These are phyloP conservation scores for Apotomis capreana DNA, from an alignment of 2,888 invertebrate genomes.

Conservation along the genomic window DNA sequence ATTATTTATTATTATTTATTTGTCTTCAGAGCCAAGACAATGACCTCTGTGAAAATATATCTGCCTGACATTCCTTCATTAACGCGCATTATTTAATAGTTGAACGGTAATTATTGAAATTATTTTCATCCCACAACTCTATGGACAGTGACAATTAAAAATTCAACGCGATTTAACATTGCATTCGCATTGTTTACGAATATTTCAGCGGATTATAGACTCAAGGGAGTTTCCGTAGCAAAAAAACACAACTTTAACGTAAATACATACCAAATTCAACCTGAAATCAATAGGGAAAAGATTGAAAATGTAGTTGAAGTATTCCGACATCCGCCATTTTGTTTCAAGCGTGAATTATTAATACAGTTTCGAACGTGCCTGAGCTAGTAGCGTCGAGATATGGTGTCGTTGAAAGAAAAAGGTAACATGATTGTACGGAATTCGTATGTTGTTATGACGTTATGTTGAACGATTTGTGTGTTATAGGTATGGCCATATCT, in stretches of 20 bases:
- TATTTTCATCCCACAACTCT: constrained; percentile 13
- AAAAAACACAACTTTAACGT: background rate
- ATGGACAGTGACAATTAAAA: constrained; percentile 18
- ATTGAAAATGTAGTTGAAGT: background rate
- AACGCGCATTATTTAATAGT: constrained; percentile 24
- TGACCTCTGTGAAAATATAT: background rate
- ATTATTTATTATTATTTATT: too few species aligned
- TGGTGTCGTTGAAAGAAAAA: background rate
- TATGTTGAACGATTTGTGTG: background rate
- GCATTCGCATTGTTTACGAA: constrained; percentile 30
- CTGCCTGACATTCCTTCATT: background rate
- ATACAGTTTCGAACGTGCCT: constrained; percentile 17
- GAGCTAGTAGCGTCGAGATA: constrained; percentile 1
- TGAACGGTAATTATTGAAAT: constrained; percentile 21
- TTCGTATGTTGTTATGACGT: background rate
- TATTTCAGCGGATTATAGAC: constrained; percentile 25
- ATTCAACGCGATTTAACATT: constrained; percentile 25
- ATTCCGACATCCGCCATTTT: background rate
- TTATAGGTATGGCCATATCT: too few species aligned
- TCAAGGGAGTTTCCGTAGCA: background rate
- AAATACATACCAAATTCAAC: background rate
- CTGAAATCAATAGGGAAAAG: background rate
- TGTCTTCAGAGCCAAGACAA: too few species aligned
- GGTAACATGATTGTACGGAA: background rate
- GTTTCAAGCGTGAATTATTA: constrained; percentile 22